Evolutionary conservation across 2,797 vertebrate species (phyloP).

Genomic region (Erpetoichthys calabaricus): DNA sequence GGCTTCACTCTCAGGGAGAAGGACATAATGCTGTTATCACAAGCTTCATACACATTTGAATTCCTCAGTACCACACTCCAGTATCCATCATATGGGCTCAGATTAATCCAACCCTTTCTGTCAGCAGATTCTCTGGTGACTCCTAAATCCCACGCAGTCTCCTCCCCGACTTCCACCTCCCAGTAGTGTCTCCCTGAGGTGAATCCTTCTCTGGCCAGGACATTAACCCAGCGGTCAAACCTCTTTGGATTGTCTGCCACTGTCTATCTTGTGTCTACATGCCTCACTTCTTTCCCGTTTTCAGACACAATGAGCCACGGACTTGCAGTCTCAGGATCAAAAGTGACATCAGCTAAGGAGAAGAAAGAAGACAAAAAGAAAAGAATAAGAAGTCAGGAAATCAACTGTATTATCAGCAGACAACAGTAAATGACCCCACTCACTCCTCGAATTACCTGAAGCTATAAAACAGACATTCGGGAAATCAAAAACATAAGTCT

Average conservation of each 20-base stretch:
- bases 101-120: conserved; percentile 42
- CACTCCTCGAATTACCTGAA: too few relatives aligned
- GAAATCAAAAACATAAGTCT: too few relatives aligned
- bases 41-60: conserved; percentile 44
- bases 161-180: conserved; percentile 43
- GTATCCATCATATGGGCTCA: conserved; percentile 42
- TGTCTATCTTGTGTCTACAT: conserved; percentile 34
- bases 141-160: conserved; percentile 44
- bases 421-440: too few relatives aligned
- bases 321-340: conserved; percentile 48
- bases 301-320: conserved; percentile 47
- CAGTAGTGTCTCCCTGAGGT: conserved; percentile 31
- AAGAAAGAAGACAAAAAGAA: background rate
- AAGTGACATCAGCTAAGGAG: conserved; percentile 37
- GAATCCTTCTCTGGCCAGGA: conserved; percentile 34
- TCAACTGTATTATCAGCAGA: too few relatives aligned
- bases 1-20: too few relatives aligned
- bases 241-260: conserved; percentile 46
- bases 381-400: too few relatives aligned
- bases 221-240: conserved; percentile 37
- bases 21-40: conserved; percentile 5
- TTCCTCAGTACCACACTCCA: conserved; percentile 46
- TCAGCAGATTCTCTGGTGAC: conserved; percentile 36
- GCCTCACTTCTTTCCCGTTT: conserved; percentile 35
- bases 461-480: too few relatives aligned